phyloP scores from a whole-genome alignment of 2,888 invertebrate genomes.

The Synergus japonicus region DNA sequence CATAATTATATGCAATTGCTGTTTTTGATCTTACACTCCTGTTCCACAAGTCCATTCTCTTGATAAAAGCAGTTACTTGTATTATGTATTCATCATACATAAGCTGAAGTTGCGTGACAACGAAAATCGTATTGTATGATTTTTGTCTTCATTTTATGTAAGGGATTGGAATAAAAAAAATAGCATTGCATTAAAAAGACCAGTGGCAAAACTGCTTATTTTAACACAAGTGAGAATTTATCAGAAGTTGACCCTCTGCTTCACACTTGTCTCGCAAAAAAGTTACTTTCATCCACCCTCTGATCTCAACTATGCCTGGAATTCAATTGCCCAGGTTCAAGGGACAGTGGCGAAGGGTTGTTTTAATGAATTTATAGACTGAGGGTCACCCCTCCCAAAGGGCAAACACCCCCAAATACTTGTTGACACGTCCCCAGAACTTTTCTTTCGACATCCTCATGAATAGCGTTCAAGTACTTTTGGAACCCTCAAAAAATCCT shows the following conservation, averaged over 20 bases:
- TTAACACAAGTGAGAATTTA: constrained; percentile 4
- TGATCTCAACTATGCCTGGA: constrained; percentile 63
- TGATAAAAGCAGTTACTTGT: constrained; percentile 3
- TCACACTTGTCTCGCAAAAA: constrained; percentile 31
- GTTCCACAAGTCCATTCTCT: constrained; percentile 6
- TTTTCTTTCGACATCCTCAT: constrained; percentile 9
- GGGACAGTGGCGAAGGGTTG: constrained; percentile 71
- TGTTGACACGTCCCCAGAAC: constrained; percentile 51
- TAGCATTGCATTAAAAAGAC: not conserved
- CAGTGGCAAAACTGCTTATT: not conserved
- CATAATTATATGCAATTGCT: constrained; percentile 24
- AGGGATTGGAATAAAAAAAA: not conserved
- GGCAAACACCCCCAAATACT: constrained; percentile 37
- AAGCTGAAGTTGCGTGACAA: constrained; percentile 7
- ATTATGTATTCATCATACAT: constrained; percentile 11
- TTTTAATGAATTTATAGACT: constrained; percentile 72
- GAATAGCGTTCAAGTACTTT: constrained; percentile 17
- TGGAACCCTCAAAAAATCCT: not conserved
- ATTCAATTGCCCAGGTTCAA: constrained; percentile 67
- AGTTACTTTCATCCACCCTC: constrained; percentile 41
- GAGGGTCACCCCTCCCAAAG: constrained; percentile 47
- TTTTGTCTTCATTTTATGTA: not conserved
- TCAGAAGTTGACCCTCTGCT: not conserved
- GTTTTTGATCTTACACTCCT: constrained; percentile 6
- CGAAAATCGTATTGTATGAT: not conserved